Percentiles rank a stretch among this genome's conserved stretches.
phyloP scores from a whole-genome alignment of 2,113 vertebrate genomes.

The Burhinus oedicnemus region DNA sequence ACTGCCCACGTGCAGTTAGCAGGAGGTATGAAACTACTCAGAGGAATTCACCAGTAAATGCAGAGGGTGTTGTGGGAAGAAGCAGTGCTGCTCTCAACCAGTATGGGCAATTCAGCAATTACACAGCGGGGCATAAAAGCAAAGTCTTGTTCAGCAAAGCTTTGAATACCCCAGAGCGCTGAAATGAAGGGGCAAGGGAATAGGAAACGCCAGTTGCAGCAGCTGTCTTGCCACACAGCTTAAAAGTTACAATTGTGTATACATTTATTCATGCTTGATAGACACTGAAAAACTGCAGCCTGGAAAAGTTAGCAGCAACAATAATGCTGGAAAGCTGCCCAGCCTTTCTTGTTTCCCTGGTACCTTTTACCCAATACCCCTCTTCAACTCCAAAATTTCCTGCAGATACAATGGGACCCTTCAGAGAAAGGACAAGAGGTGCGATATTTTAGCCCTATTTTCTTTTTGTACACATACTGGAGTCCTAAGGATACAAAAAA shows the following conservation, averaged over 20 bases:
- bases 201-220: neutral
- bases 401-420: neutral
- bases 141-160: neutral
- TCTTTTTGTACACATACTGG: neutral
- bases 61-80: neutral
- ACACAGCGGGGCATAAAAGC: neutral
- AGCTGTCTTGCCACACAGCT: neutral
- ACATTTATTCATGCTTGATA: neutral
- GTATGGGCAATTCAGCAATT: neutral
- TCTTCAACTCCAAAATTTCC: neutral
- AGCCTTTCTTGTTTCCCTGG: neutral
- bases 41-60: neutral
- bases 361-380: neutral
- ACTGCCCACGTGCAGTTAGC: neutral
- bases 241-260: neutral
- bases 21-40: neutral
- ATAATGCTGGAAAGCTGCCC: neutral
- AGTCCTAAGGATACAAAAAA: neutral
- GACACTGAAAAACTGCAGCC: neutral
- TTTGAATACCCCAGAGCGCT: neutral
- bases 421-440: neutral
- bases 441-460: neutral
- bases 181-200: neutral
- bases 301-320: neutral
- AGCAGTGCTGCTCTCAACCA: neutral